Percentiles rank a stretch among this genome's conserved stretches.
Evolutionary conservation across 92 coral and sea anemone genomes (phyloP).

Genomic region (Porites rus): DNA sequence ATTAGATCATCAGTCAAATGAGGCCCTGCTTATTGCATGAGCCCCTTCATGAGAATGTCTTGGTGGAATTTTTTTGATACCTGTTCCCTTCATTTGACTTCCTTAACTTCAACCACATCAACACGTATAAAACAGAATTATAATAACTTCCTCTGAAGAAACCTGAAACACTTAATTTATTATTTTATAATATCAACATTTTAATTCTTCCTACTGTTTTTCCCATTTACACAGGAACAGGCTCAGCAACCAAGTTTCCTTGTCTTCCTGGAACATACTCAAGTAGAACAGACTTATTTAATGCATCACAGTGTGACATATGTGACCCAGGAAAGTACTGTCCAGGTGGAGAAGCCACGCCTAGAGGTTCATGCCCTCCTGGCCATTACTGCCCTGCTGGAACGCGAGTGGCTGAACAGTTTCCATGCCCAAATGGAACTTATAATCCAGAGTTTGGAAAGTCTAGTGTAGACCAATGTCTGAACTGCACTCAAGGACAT

Average conservation of each 20-base stretch:
- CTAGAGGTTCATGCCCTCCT: constrained; percentile 95
- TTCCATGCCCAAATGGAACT: constrained; percentile 94
- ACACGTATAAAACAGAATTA: no score
- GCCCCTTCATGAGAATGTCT: no score
- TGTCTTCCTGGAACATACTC: constrained; percentile 97
- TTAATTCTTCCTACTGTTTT: background rate
- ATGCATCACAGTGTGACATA: constrained; percentile 90
- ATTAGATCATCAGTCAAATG: no score
- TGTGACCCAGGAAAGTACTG: constrained; percentile 95
- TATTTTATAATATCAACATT: no score
- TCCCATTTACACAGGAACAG: constrained; percentile 70
- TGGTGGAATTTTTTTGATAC: no score
- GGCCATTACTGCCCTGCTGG: constrained; percentile 92
- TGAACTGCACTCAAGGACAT: constrained; percentile 91
- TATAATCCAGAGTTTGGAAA: constrained; percentile 90
- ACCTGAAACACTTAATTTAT: no score
- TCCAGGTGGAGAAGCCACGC: constrained; percentile 94
- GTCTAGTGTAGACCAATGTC: constrained; percentile 76
- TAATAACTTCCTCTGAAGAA: no score
- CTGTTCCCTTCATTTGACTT: no score
- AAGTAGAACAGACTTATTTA: constrained; percentile 86
- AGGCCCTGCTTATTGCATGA: no score
- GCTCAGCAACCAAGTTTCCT: constrained; percentile 96
- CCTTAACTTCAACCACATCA: no score
- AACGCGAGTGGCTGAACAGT: constrained; percentile 93